phyloP scores from a whole-genome alignment of 2,888 invertebrate genomes.

The Cephus rjabovi region DNA sequence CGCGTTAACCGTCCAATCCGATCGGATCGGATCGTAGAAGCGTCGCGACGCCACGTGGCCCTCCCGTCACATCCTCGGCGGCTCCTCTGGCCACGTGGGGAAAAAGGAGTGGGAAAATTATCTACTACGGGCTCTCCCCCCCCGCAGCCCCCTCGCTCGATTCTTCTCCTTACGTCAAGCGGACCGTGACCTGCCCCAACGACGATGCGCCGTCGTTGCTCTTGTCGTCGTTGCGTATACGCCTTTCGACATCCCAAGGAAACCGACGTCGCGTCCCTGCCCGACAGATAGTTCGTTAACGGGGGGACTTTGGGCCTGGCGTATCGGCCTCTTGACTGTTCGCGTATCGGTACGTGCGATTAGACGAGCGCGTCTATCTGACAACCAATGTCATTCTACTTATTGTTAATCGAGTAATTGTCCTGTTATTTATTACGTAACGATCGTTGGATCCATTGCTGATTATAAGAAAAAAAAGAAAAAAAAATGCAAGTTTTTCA shows the following conservation, averaged over 20 bases:
- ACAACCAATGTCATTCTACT: too few species aligned
- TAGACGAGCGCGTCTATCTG: neutral
- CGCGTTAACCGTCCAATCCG: neutral
- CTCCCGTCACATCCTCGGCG: neutral
- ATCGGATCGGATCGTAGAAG: neutral
- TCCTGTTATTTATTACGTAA: neutral
- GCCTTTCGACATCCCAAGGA: neutral
- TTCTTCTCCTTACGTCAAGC: constrained; percentile 4
- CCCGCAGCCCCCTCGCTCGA: neutral
- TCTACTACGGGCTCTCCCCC: neutral
- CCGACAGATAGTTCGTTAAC: neutral
- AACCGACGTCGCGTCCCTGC: neutral
- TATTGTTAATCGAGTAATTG: too few species aligned
- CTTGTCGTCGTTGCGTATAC: neutral
- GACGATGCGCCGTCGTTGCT: neutral
- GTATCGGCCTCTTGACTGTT: too few species aligned
- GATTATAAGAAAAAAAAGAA: too few species aligned
- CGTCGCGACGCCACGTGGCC: constrained; percentile 3
- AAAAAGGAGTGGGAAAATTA: constrained; percentile 8
- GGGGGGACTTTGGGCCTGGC: neutral
- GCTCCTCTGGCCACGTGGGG: neutral
- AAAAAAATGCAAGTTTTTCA: neutral
- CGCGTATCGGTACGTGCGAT: neutral
- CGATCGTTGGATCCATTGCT: neutral
- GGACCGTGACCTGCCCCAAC: constrained; percentile 5